Conservation (phyloP, 37 sponge, comb jelly and placozoan genomes). For the Amphimedon queenslandica region DNA sequence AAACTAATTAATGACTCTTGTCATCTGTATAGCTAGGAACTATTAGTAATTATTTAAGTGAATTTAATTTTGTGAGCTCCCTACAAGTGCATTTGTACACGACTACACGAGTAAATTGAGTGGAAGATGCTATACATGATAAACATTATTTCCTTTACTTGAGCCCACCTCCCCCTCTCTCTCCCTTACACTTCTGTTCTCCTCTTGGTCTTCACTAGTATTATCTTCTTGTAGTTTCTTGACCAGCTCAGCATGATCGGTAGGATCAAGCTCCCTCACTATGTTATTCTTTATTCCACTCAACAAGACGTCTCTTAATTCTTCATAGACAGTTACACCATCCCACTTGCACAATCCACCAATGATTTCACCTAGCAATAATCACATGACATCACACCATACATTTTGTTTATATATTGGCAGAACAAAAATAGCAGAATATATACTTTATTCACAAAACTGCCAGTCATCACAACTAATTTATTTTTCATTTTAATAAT, state of each 20-base stretch:
- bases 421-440: too few species aligned
- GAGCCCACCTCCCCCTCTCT: too few species aligned
- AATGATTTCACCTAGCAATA: constrained; percentile 51
- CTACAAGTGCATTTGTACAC: too few species aligned
- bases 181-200: too few species aligned
- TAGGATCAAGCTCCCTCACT: constrained; percentile 32
- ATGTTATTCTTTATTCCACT: constrained; percentile 47
- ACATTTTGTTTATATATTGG: neutral
- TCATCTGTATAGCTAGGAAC: neutral
- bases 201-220: neutral
- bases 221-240: constrained; percentile 12
- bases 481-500: too few species aligned
- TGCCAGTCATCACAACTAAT: too few species aligned
- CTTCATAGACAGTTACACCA: constrained; percentile 34
- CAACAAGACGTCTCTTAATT: constrained; percentile 19
- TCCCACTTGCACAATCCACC: constrained; percentile 47
- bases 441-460: too few species aligned
- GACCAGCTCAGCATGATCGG: constrained; percentile 15
- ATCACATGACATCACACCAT: neutral
- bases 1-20: neutral
- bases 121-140: too few species aligned
- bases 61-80: too few species aligned
- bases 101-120: too few species aligned
- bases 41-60: too few species aligned
- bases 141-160: too few species aligned